Base-by-base conservation (phyloP, 2,113 vertebrate genomes). In the Poecilia latipinna region DNA sequence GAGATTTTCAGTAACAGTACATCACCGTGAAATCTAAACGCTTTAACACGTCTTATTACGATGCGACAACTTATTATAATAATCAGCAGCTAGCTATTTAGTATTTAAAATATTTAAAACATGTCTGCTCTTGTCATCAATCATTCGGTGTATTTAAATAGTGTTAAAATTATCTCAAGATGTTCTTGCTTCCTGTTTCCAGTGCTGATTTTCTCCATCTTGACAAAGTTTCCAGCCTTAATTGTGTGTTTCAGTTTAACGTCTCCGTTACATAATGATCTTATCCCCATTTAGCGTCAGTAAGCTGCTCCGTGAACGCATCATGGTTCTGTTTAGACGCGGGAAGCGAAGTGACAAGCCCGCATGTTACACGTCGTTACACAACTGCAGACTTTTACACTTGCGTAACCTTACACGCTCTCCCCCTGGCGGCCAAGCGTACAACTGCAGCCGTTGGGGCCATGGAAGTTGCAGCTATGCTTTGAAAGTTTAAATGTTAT, bases 381-480 rank as follows among this genome's bases (percentile, higher is more conserved):
- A 94, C 92, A 94, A 95, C 81, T 72, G 28, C 71, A 51, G 19
- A 44, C 69, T 76, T 82, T 1, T 74, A 12, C 90, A 90, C 91
- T 95, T 94, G 94, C 86, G 65, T 94, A 95, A 94, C 77, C 24
- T 12, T 24, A 67, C n/a, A 48, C 3, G 0, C 70, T 42, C 39
- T 15, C 39, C 85, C 3, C 87, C 79, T 83, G 61, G 82, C 7
- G 89, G 73, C 60, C 8, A 4, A 0, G 1, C 1, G 6, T 5
- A 65, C 10, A 12, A 87, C 72, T 91, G 57, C 87, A 85, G 31
- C 33, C 0, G 17, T 54, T 0, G 17, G 3, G 33, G 61, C 78
- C 86, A 78, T 68, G 29, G 79, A 82, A 83, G 42, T n/a, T 60
- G 4, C 29, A 26, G 8, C 17, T 5, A 5, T 1, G 1, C 7